Percentiles rank a stretch among this genome's conserved stretches.
These are phyloP conservation scores for Otolemur garnettii DNA, from an alignment of 2,113 vertebrate genomes.

Conservation along the genomic window DNA sequence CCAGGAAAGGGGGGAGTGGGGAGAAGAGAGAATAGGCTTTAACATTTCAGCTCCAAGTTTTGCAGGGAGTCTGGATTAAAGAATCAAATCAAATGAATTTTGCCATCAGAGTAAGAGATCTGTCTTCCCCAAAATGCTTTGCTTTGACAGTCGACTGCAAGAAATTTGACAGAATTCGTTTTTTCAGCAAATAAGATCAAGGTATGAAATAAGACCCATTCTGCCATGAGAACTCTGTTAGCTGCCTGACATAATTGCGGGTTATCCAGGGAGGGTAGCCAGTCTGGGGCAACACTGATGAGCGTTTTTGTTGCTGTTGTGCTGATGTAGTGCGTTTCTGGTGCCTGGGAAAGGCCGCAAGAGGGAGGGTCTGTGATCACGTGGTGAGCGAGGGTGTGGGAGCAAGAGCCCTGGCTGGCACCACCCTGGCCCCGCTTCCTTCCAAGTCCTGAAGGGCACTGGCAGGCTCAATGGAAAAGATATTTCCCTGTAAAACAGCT, in stretches of 20 bases:
- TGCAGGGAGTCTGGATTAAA: slow-evolving; percentile 19
- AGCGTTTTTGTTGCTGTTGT: background rate
- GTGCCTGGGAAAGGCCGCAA: background rate
- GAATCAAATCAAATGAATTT: slow-evolving; percentile 38
- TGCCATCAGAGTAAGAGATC: slow-evolving; percentile 42
- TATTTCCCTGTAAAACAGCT: background rate
- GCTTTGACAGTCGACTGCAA: slow-evolving; percentile 81
- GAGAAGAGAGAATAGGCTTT: background rate
- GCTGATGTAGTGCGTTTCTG: background rate
- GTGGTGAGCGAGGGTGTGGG: accelerated
- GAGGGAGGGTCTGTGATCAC: accelerated
- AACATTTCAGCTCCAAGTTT: background rate
- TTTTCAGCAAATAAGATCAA: slow-evolving; percentile 60
- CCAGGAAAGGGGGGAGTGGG: accelerated
- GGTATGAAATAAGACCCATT: background rate
- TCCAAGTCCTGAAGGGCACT: background rate
- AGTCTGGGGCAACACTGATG: background rate
- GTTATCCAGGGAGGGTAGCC: slow-evolving; percentile 24
- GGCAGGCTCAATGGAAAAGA: background rate
- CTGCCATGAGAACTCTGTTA: background rate
- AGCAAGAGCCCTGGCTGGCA: background rate
- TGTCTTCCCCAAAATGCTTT: slow-evolving; percentile 68
- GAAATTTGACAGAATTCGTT: slow-evolving; percentile 80
- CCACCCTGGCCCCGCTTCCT: background rate
- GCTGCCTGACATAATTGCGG: background rate